Evolutionary conservation across 2,113 vertebrate genomes (phyloP).

Genomic region (Meles meles): DNA sequence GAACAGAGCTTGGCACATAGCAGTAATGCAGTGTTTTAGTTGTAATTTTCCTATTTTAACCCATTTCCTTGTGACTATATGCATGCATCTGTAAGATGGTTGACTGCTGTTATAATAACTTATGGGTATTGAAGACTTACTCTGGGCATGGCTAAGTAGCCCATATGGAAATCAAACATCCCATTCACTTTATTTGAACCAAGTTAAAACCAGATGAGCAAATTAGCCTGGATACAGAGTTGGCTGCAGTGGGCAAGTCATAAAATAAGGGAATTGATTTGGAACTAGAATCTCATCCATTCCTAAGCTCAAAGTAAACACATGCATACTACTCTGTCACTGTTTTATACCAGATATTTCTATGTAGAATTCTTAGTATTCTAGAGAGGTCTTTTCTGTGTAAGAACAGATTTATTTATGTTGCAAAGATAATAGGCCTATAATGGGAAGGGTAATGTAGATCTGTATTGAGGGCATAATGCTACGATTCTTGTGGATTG

Average conservation of each 20-base stretch:
- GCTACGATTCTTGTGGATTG: neutral
- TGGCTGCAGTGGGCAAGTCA: neutral
- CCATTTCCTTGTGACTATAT: neutral
- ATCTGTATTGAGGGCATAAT: neutral
- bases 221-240: neutral
- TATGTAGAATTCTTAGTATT: constrained; percentile 33
- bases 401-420: constrained; percentile 40
- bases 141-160: neutral
- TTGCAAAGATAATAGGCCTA: constrained; percentile 47
- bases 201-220: constrained; percentile 1
- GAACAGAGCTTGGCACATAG: neutral
- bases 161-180: neutral
- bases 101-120: neutral
- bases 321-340: neutral
- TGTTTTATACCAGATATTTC: neutral
- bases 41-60: neutral
- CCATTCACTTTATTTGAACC: constrained; percentile 8
- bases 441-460: constrained; percentile 24
- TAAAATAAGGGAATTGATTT: constrained; percentile 48
- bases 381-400: neutral
- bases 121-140: neutral
- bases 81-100: neutral
- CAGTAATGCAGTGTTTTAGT: neutral
- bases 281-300: neutral
- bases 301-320: neutral